Conservation (phyloP, 2,888 invertebrate genomes). For the Melieria crassipennis region DNA sequence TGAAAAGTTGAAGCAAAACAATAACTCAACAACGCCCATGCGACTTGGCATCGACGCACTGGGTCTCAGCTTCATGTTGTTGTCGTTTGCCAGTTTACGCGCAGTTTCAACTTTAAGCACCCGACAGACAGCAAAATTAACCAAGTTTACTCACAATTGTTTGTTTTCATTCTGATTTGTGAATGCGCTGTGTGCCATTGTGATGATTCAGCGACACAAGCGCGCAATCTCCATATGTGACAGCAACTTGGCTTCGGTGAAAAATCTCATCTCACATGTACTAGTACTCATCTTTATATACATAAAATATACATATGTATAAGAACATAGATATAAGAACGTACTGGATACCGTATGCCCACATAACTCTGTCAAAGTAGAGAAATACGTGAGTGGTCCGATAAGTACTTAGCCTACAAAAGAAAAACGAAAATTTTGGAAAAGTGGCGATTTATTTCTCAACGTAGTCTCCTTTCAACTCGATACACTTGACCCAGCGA, state of each 20-base stretch:
- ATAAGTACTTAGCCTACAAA: no score
- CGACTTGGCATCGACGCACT: not conserved
- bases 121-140: not conserved
- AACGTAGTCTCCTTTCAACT: no score
- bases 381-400: no score
- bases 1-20: not conserved
- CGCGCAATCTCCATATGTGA: not conserved
- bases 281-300: not conserved
- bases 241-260: no score
- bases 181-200: not conserved
- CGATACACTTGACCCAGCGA: no score
- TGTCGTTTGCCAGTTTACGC: not conserved
- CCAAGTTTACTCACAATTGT: constrained; percentile 9
- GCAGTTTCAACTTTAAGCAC: not conserved
- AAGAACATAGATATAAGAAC: not conserved
- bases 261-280: no score
- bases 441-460: no score
- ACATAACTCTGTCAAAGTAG: no score
- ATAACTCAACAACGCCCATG: not conserved
- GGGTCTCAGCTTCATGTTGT: no score
- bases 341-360: not conserved
- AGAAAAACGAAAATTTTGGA: no score
- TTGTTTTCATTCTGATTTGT: constrained; percentile 4
- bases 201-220: constrained; percentile 19
- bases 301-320: not conserved